Conservation (phyloP, 2,797 vertebrate genomes). For the Gephyroberyx darwinii region DNA sequence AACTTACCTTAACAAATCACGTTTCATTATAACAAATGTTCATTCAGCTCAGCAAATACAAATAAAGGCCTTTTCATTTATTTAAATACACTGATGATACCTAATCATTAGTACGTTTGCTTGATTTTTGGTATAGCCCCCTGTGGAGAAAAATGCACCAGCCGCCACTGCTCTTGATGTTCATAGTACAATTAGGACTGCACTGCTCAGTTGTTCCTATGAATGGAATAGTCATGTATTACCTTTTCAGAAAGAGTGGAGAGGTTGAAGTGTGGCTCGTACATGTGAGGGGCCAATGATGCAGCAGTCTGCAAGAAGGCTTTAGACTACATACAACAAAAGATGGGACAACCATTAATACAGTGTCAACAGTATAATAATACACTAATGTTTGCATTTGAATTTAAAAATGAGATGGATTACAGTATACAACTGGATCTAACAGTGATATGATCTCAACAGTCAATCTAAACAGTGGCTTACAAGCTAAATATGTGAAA, state of each 20-base stretch:
- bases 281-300: conserved; percentile 92
- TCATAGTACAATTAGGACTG: background rate
- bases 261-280: conserved; percentile 96
- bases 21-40: no score
- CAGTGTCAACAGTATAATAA: background rate
- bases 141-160: no score
- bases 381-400: background rate
- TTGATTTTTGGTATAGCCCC: no score
- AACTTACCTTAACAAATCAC: no score
- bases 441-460: background rate
- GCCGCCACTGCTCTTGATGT: no score
- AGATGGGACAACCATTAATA: conserved; percentile 19
- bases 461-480: background rate
- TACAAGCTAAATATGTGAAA: conserved; percentile 5
- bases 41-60: no score
- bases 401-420: background rate
- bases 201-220: background rate
- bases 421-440: background rate
- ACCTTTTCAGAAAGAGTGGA: conserved; percentile 94
- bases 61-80: no score
- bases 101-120: no score
- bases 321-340: conserved; percentile 83
- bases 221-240: conserved; percentile 37
- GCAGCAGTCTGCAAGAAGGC: conserved; percentile 94
- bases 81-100: no score